Evolutionary conservation across 2,113 vertebrate species (phyloP).

Genomic region (Gavia stellata): DNA sequence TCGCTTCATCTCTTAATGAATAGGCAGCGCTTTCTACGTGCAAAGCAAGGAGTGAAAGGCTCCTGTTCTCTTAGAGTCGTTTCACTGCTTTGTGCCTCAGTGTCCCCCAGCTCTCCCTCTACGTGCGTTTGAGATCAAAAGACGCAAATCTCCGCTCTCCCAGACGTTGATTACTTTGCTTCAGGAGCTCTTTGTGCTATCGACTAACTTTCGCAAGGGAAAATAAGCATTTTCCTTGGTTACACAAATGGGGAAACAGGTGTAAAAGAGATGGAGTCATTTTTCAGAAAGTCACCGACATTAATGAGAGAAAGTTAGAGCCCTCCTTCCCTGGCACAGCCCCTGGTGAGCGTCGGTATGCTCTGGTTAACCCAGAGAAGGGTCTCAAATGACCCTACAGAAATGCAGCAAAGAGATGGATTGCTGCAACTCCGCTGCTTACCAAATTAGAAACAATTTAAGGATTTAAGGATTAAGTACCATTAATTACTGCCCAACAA

Average conservation of each 20-base stretch:
- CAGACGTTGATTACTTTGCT: neutral
- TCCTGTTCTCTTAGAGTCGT: neutral
- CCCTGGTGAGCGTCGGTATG: neutral
- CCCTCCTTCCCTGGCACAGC: neutral
- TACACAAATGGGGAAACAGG: neutral
- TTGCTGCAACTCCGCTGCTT: slow-evolving; percentile 43
- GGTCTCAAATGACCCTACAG: neutral
- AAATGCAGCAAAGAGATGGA: neutral
- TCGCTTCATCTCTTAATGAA: neutral
- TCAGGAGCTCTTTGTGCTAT: neutral
- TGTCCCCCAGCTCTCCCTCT: neutral
- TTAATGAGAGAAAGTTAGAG: neutral
- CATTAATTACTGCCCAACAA: slow-evolving; percentile 74
- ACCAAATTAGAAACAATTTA: slow-evolving; percentile 70
- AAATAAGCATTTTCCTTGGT: neutral
- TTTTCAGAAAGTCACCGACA: neutral
- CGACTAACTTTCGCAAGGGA: neutral
- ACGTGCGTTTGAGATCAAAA: fast-evolving
- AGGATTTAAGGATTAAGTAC: slow-evolving; percentile 70
- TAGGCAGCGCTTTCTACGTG: neutral
- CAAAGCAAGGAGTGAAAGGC: neutral
- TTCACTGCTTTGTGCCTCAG: neutral
- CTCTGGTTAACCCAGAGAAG: neutral
- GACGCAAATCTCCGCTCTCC: neutral
- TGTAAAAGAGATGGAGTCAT: neutral